Conservation (phyloP, 1,140 invertebrate genomes). For the Zaprionus africanus region DNA sequence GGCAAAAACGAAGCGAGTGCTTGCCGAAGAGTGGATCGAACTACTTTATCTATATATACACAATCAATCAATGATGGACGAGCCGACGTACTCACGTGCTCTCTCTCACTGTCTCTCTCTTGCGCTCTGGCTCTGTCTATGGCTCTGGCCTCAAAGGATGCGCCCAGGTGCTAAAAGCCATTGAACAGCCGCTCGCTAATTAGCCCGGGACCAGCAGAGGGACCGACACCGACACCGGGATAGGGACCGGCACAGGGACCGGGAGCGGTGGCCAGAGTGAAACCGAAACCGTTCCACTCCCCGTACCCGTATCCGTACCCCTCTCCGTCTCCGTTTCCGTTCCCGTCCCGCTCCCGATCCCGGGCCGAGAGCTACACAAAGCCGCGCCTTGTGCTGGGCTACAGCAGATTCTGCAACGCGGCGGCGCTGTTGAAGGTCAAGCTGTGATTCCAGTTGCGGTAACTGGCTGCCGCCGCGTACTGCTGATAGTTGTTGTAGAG, state of each 20-base stretch:
- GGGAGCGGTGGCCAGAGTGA: neutral
- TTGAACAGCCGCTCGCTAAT: slow-evolving; percentile 66
- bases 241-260: neutral
- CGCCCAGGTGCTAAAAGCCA: slow-evolving; percentile 77
- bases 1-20: slow-evolving; percentile 54
- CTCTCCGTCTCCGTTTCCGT: neutral
- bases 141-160: slow-evolving; percentile 64
- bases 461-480: slow-evolving; percentile 76
- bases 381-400: slow-evolving; percentile 68
- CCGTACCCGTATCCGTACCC: neutral
- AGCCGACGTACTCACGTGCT: slow-evolving; percentile 63
- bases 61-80: slow-evolving; percentile 42
- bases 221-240: neutral
- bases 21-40: slow-evolving; percentile 48
- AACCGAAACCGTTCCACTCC: neutral
- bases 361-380: slow-evolving; percentile 44
- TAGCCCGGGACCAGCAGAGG: slow-evolving; percentile 28
- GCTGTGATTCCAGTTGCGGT: slow-evolving; percentile 81
- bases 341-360: neutral
- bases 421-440: slow-evolving; percentile 78
- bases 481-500: slow-evolving; percentile 83
- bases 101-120: slow-evolving; percentile 4
- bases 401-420: slow-evolving; percentile 79
- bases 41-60: slow-evolving; percentile 41
- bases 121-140: neutral